Base-by-base conservation (phyloP, 2,888 invertebrate species). In the Diplazon laetatorius region DNA sequence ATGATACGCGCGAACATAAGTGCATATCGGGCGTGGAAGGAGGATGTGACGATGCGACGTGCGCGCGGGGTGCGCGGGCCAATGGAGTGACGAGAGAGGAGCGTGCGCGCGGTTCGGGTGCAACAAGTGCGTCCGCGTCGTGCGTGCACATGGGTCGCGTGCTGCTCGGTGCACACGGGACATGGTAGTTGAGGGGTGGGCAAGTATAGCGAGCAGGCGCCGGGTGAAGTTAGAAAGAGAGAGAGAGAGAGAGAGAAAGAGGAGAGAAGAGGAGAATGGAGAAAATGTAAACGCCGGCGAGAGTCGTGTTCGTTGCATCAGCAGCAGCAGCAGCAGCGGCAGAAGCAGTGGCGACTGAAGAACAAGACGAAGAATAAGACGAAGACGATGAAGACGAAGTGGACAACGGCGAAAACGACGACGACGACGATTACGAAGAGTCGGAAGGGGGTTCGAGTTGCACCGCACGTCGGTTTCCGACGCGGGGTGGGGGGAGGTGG, bases 101-200 rank as follows among this genome's bases (percentile, higher is more conserved):
- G 35, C 60, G 30, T 30, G 44, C 81, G 79, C 6, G n/a, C n/a
- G n/a, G n/a, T n/a, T 30, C 76, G 78, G 85, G 78, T 87, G 88
- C 89, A 90, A 89, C 89, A 89, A 90, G 90, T 89, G 89, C 85
- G 87, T 81, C 74, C n/a, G n/a, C n/a, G 55, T 66, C 57, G 22
- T 30, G 46, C 59, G 52, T 42, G 37, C 42, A 57, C 69, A 44
- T 48, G 42, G 16, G 72, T 68, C 71, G 70, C 71, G 63, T 76
- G 66, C 52, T 60, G 46, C 16, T 37, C 39, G 62, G 37, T 59
- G 50, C 42, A 66, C 12, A 57, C 68, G 69, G 70, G 72, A 72
- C 73, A 66, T 35, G 73, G 72, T 71, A 68, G 42, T 63, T 5
- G 63, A 22, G 63, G 72, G 55, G 63, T 62, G 46, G 44, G 59